Percentiles rank a stretch among this genome's conserved stretches.
phyloP scores from a whole-genome alignment of 2,113 vertebrate genomes.

The Rousettus leschenaultii region DNA sequence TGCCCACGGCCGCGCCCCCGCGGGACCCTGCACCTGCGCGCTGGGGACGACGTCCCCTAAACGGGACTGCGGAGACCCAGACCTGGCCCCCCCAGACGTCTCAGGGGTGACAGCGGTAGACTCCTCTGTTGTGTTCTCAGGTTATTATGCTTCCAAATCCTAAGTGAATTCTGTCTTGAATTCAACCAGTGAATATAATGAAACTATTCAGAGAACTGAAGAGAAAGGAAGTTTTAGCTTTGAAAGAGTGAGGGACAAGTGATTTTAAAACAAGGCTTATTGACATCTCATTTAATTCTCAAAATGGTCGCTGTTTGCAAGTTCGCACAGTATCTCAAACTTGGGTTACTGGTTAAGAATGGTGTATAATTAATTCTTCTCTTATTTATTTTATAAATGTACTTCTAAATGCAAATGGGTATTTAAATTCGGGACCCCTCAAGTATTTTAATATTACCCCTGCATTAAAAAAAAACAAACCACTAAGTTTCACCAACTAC shows the following conservation, averaged over 20 bases:
- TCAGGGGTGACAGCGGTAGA: accelerated
- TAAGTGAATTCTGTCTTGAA: neutral
- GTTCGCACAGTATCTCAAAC: neutral
- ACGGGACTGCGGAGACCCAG: neutral
- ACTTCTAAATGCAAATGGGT: neutral
- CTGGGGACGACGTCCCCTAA: accelerated
- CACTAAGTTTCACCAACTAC: neutral
- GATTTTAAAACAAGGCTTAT: neutral
- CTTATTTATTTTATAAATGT: neutral
- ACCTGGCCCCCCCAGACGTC: neutral
- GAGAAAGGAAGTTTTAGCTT: neutral
- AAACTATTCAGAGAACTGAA: neutral
- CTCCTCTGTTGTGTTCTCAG: neutral
- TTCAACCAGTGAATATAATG: neutral
- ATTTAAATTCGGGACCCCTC: neutral
- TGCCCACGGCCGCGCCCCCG: accelerated
- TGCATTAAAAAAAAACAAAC: too few relatives aligned
- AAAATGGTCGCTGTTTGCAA: neutral
- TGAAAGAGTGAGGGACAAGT: neutral
- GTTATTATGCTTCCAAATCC: neutral
- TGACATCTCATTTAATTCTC: neutral
- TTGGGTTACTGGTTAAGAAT: neutral
- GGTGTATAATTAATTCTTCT: too few relatives aligned
- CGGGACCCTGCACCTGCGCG: accelerated
- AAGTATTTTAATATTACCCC: neutral